Base-by-base conservation (phyloP, 2,113 vertebrate species). In the Mesocricetus auratus region DNA sequence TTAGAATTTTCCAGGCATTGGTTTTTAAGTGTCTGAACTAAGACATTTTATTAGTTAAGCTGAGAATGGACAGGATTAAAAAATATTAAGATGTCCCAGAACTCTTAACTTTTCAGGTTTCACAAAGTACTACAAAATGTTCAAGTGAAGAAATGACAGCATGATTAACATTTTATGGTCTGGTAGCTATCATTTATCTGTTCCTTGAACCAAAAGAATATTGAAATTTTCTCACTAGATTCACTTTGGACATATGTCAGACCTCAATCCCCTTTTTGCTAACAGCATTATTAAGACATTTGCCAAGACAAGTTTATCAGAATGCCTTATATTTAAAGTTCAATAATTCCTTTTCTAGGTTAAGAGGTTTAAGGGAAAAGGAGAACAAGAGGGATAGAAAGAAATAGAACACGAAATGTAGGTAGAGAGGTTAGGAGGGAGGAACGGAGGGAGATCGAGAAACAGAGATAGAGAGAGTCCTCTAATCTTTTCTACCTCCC, bases 241-340 rank as follows among this genome's bases (percentile, higher is more conserved):
- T 73, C 2, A 39, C 12, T 87, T 93, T 78, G 29, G 29, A 73
- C 7, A 22, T 71, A 31, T 50, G 19, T 19, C 19, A 89, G 29
- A 33, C 7, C 45, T 58, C 50, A 66, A 60, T 1, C 87, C 16
- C 22, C 12, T 60, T 78, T 94, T 53, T 78, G 31, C 60, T 92
- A n/a, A 73, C n/a, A 13, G 12, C 3, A 56, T 81, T 94, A 58
- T 86, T 24, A 87, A 94, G 81, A 56, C 8, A 73, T 73, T 93
- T 36, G 64, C 71, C 73, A 31, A 87, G 66, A 56, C 9, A 77
- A 22, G 7, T 4, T 90, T 90, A 31, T 53, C 81, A 87, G 16
- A 83, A 78, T 86, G 36, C n/a, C 87, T 91, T 31, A 58, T 74
- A 91, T 89, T 93, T 86, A 64, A 71, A 45, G 7, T 74, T 89